Conservation (phyloP, 2,113 vertebrate genomes). For the Saccopteryx leptura region DNA sequence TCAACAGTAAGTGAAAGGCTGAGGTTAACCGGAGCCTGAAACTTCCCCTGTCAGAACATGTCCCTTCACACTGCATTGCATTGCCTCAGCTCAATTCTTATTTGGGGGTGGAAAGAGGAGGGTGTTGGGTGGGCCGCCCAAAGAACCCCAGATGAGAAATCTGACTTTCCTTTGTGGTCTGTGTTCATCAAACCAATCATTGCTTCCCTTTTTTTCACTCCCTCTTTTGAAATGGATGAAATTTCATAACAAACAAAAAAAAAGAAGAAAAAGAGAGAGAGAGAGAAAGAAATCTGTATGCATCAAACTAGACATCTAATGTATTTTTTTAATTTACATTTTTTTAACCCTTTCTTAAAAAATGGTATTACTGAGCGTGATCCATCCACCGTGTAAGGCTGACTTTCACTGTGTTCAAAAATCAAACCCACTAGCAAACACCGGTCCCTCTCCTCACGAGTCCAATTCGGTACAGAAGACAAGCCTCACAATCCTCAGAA, state of each 20-base stretch:
- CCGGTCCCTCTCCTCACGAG: not conserved
- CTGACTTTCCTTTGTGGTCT: not conserved
- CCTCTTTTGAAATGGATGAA: not conserved
- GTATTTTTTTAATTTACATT: not conserved
- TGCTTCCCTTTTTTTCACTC: not conserved
- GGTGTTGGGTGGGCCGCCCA: not conserved
- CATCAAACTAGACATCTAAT: conserved; percentile 5
- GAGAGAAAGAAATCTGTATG: not conserved
- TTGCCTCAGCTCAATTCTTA: not conserved
- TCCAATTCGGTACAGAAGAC: not conserved
- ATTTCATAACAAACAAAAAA: conserved; percentile 27
- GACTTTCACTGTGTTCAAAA: not conserved
- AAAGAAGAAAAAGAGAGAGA: not conserved
- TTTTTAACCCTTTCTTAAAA: not conserved
- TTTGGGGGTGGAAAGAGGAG: not conserved
- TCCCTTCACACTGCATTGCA: not conserved
- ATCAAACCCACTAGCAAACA: not conserved
- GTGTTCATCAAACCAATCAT: not conserved
- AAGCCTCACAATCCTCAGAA: not conserved
- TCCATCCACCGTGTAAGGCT: not conserved
- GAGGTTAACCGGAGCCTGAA: not conserved
- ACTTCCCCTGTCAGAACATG: not conserved
- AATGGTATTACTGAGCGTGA: not conserved
- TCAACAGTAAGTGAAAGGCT: not conserved
- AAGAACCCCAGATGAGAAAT: not conserved